These are phyloP conservation scores for Talpa occidentalis DNA, from an alignment of 2,113 vertebrate genomes.

Conservation along the genomic window DNA sequence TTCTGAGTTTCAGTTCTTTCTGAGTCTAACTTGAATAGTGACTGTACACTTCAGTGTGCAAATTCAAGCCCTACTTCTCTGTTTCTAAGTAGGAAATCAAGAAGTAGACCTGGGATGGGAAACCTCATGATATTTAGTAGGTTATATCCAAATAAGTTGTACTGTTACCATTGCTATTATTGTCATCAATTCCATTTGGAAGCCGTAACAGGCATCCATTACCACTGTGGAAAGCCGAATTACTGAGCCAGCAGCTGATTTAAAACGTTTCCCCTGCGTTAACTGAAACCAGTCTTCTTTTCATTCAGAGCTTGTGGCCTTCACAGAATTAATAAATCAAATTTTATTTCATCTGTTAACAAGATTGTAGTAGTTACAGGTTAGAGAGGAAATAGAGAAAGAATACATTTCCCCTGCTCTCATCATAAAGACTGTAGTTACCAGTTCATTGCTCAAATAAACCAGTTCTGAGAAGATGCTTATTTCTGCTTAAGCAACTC, in stretches of 20 bases:
- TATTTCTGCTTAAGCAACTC: background rate
- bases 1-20: background rate
- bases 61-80: background rate
- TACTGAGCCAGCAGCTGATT: background rate
- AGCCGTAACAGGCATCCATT: background rate
- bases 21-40: background rate
- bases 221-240: background rate
- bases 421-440: background rate
- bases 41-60: background rate
- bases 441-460: background rate
- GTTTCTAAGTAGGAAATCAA: constrained; percentile 7
- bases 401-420: background rate
- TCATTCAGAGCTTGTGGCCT: background rate
- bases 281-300: background rate
- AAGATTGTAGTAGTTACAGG: background rate
- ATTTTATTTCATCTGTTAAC: constrained; percentile 29
- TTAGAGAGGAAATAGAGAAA: background rate
- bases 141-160: background rate
- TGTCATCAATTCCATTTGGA: background rate
- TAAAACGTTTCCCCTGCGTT: background rate
- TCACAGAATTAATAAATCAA: constrained; percentile 42
- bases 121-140: constrained; percentile 13
- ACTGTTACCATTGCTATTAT: background rate
- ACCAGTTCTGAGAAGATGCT: background rate
- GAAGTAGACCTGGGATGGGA: background rate